A percentile compares a stretch with the other conserved stretches of the same genome.
Conservation (phyloP, 1,140 invertebrate species). For the Drosophila biarmipes region DNA sequence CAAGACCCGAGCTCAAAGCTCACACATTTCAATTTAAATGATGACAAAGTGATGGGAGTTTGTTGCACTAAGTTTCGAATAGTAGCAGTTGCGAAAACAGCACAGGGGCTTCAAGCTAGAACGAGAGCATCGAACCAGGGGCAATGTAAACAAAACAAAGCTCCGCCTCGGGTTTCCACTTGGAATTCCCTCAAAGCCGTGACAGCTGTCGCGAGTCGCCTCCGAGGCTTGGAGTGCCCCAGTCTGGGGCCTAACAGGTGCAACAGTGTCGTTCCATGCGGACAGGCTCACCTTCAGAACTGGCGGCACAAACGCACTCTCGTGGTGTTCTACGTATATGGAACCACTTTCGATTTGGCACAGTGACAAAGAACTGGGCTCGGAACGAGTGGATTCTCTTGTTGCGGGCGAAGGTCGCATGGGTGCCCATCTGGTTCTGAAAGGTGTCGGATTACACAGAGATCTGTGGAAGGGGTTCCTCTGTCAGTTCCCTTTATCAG, state of each 20-base stretch:
- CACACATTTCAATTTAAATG: conserved; percentile 11
- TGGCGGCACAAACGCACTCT: conserved; percentile 19
- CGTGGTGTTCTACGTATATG: neutral
- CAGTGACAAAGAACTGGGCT: conserved; percentile 39
- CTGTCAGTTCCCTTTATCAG: conserved; percentile 36
- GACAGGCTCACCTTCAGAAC: conserved; percentile 62
- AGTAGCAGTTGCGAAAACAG: neutral
- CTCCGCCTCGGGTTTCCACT: conserved; percentile 24
- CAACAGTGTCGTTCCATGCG: conserved; percentile 48
- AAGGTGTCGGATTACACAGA: conserved; percentile 44
- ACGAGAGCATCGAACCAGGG: conserved; percentile 31
- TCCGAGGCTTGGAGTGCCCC: conserved; percentile 7
- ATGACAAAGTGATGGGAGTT: conserved; percentile 29
- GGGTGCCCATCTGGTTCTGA: conserved; percentile 1
- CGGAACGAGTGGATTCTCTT: conserved; percentile 24
- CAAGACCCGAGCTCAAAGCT: conserved; percentile 17
- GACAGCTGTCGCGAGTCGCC: conserved; percentile 36
- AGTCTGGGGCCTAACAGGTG: conserved; percentile 46
- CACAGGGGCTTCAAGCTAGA: conserved; percentile 6
- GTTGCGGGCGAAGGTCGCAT: conserved; percentile 45
- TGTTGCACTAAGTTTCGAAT: conserved; percentile 2
- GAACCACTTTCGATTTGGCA: conserved; percentile 72
- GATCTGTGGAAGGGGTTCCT: conserved; percentile 5
- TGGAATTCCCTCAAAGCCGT: conserved; percentile 22
- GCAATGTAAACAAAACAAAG: conserved; percentile 38